Evolutionary conservation across 1,140 invertebrate species (phyloP), one percentile per base, ranked within the genome.

Genomic region (Piezodorus guildinii): DNA sequence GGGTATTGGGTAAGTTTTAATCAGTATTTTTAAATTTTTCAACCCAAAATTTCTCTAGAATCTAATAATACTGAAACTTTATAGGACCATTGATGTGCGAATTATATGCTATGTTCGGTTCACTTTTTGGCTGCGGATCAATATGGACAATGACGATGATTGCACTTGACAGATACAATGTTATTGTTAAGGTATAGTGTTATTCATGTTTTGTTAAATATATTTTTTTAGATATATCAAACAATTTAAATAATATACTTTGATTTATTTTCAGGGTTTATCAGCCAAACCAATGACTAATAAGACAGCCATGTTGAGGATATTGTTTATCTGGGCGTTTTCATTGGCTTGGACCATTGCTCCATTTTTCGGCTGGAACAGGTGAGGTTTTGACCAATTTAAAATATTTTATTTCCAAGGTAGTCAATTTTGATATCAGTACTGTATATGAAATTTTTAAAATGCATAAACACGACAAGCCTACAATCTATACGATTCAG

Each of bases 81-180:
- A 10, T 56, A 80, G 83, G 87, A 62, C 84, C 86, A 44, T 75
- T 89, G 61, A 85, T 87, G 74, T 94, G 90, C 73, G 85, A 91
- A 72, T 70, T 92, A 0, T 90, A 91, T 69, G 89, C 81, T 19
- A 78, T 90, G 74, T 78, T 81, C 60, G 90, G 89, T 15, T 90
- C 87, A 8, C 76, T 91, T 25, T 90, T 86, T 69, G 88, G 88
- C 44, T 85, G 87, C 70, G 80, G 77, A 19, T 91, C 88, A 64
- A 91, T 92, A 66, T 90, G 87, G 85, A 83, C 86, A 4, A 87
- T 91, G 85, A 84, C 84, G 0, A 79, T 86, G 71, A 91, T 92
- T 65, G 84, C 88, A 52, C 78, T 88, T 62, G 89, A 92, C 72
- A 77, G 89, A 65, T 91, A 91, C 77, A 88, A 88, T 69, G 88